A percentile compares a stretch with the other conserved stretches of the same genome.
These are phyloP conservation scores for Bucorvus abyssinicus DNA, from an alignment of 2,797 vertebrate species.

Conservation along the genomic window DNA sequence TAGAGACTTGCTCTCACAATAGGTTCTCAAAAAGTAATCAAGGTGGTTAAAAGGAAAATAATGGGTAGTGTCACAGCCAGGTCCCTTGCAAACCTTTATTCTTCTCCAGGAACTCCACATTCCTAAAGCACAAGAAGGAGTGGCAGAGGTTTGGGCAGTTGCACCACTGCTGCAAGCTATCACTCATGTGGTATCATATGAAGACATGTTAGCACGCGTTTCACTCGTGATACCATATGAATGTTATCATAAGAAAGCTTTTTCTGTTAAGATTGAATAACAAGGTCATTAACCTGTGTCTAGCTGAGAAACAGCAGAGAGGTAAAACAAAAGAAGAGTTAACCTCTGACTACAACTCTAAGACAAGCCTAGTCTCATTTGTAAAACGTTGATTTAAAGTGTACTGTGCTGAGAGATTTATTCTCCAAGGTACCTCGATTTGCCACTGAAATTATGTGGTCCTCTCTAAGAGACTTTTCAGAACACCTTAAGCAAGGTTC, in stretches of 20 bases:
- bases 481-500: neutral
- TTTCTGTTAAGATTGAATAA: neutral
- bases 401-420: neutral
- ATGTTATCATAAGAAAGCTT: neutral
- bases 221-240: neutral
- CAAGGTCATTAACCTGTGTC: neutral
- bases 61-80: too few relatives aligned
- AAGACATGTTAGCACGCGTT: neutral
- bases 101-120: neutral
- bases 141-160: neutral
- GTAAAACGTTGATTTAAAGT: neutral
- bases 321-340: neutral
- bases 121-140: neutral
- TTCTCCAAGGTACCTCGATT: neutral
- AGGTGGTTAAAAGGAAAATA: neutral
- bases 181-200: neutral
- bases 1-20: neutral
- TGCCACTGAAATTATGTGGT: neutral
- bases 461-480: neutral
- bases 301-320: neutral
- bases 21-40: neutral
- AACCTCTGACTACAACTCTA: neutral
- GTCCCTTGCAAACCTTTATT: neutral
- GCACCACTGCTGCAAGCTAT: neutral
- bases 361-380: neutral